phyloP scores from a whole-genome alignment of 2,113 vertebrate genomes.

The Laticauda colubrina region DNA sequence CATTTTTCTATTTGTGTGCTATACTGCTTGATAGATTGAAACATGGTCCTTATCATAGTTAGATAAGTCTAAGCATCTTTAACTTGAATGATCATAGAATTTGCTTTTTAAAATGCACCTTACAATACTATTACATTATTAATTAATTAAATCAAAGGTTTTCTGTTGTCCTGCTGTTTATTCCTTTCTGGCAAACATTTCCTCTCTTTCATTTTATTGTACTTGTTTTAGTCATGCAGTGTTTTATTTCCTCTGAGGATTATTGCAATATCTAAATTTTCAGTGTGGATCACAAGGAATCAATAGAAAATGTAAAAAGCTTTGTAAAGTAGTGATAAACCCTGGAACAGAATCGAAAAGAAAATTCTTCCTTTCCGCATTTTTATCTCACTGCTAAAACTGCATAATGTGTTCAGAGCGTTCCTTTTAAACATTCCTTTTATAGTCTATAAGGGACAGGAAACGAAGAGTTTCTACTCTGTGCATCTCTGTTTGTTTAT shows the following conservation, averaged over 20 bases:
- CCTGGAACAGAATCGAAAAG: slow-evolving; percentile 7
- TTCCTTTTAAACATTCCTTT: background rate
- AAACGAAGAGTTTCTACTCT: background rate
- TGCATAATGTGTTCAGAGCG: background rate
- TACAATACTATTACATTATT: background rate
- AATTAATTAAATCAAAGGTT: background rate
- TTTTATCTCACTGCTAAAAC: slow-evolving; percentile 12
- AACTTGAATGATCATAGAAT: background rate
- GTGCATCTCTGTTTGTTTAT: background rate
- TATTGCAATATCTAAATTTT: background rate
- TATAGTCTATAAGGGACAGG: background rate
- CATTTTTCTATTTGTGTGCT: background rate
- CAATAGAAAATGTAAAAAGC: background rate
- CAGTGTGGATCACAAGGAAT: background rate
- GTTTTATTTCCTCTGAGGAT: slow-evolving; percentile 7
- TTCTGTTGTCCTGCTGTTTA: background rate
- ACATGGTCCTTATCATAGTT: background rate
- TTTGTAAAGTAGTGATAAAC: slow-evolving; percentile 11
- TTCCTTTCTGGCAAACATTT: background rate
- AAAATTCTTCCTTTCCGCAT: background rate
- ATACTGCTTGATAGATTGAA: background rate
- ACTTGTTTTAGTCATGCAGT: slow-evolving; percentile 5
- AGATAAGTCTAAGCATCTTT: background rate
- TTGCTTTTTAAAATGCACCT: background rate
- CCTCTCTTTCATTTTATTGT: background rate